Percentiles rank a stretch among this genome's conserved stretches.
phyloP scores from a whole-genome alignment of 2,888 invertebrate species.

The Leptarthrus brevirostris region DNA sequence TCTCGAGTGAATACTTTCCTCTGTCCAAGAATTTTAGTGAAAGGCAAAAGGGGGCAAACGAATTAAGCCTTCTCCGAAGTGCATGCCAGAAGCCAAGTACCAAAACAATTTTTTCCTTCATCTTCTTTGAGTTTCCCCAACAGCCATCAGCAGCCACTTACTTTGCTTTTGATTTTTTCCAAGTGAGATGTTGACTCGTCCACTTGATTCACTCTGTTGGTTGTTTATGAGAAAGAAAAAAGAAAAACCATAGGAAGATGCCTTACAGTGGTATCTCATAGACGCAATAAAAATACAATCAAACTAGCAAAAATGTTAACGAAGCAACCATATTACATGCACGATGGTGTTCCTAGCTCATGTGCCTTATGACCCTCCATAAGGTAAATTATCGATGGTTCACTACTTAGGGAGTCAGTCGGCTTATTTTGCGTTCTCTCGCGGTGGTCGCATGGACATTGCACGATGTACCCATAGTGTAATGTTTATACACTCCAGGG shows the following conservation, averaged over 20 bases:
- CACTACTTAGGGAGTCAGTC: neutral
- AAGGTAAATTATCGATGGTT: conserved; percentile 16
- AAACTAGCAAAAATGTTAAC: conserved; percentile 31
- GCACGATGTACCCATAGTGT: neutral
- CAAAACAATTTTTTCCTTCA: conserved; percentile 14
- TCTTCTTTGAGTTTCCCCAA: conserved; percentile 8
- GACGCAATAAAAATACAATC: conserved; percentile 31
- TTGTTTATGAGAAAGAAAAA: conserved; percentile 6
- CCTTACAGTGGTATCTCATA: conserved; percentile 11
- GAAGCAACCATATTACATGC: neutral
- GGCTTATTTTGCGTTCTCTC: neutral
- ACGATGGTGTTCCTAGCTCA: neutral
- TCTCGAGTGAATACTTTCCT: conserved; percentile 2
- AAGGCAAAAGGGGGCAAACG: conserved; percentile 8
- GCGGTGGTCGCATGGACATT: neutral
- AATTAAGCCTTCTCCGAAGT: conserved; percentile 15
- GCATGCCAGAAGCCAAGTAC: neutral
- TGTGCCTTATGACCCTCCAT: conserved; percentile 30
- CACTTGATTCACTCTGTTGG: conserved; percentile 25
- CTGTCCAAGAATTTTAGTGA: conserved; percentile 19
- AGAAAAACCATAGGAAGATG: neutral
- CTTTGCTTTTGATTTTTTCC: conserved; percentile 20
- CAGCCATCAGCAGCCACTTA: conserved; percentile 33
- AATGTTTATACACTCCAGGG: conserved; percentile 31
- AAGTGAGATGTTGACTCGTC: conserved; percentile 37